These are phyloP conservation scores for Nansenia antarctica DNA, from an alignment of 2,113 vertebrate species.

Conservation along the genomic window DNA sequence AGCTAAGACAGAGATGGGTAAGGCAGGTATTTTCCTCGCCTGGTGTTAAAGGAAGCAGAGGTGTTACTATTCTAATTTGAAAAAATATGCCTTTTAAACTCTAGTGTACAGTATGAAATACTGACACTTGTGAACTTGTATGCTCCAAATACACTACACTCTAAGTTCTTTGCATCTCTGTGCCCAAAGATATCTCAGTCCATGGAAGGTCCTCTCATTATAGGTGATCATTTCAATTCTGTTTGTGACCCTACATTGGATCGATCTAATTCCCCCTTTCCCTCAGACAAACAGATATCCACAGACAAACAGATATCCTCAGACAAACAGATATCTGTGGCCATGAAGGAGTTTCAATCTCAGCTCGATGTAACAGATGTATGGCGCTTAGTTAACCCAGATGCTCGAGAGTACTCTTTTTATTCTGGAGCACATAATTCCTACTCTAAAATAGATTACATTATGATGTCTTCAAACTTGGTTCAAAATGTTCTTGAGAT, in stretches of 20 bases:
- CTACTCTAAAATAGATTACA: too few species aligned
- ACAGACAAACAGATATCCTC: background rate
- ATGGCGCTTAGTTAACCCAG: background rate
- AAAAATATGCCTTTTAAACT: too few species aligned
- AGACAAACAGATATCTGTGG: background rate
- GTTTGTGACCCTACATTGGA: background rate
- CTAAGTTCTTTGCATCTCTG: background rate
- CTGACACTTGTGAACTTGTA: background rate
- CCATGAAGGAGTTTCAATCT: background rate
- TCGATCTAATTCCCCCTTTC: background rate
- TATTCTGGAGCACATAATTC: too few species aligned
- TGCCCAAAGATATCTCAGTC: background rate
- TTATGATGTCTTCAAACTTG: too few species aligned
- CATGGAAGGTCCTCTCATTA: background rate
- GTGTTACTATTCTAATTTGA: too few species aligned
- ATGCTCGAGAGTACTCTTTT: background rate
- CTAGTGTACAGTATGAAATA: background rate
- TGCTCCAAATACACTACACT: background rate
- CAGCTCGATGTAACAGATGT: background rate
- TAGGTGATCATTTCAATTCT: background rate
- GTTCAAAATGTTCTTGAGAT: too few species aligned
- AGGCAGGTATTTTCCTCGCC: background rate
- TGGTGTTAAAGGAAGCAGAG: too few species aligned
- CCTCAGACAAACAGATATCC: background rate
- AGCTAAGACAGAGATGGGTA: background rate